Evolutionary conservation across 2,797 vertebrate genomes (phyloP).

Genomic region (Pteropus rufus): DNA sequence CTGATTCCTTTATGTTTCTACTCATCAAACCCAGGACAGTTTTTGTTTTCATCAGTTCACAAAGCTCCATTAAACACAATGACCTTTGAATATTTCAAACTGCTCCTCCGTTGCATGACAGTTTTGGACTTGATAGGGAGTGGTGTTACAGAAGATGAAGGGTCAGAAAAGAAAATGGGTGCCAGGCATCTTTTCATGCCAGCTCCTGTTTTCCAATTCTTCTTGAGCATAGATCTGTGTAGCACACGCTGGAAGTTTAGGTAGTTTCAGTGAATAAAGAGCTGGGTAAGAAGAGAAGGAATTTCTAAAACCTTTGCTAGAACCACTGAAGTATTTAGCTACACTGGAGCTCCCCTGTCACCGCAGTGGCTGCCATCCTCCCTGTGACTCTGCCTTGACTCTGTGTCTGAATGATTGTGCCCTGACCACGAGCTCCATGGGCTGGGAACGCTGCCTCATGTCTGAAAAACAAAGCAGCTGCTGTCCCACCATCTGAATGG

Average conservation of each 20-base stretch:
- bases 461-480: not conserved
- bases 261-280: not conserved
- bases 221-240: not conserved
- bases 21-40: not conserved
- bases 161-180: not conserved
- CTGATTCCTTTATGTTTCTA: not conserved
- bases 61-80: not conserved
- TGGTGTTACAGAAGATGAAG: not conserved
- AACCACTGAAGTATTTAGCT: not conserved
- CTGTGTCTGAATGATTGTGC: not conserved
- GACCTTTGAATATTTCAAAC: not conserved
- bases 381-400: not conserved
- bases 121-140: not conserved
- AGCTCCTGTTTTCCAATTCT: not conserved
- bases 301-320: not conserved
- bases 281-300: not conserved
- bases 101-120: not conserved
- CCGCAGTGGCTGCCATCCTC: rapidly evolving
- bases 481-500: not conserved
- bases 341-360: not conserved
- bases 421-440: not conserved
- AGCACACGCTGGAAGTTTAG: not conserved
- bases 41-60: not conserved
- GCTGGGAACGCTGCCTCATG: not conserved
- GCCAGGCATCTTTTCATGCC: not conserved